Conservation (phyloP, 2,113 vertebrate genomes). For the Pangasianodon hypophthalmus region DNA sequence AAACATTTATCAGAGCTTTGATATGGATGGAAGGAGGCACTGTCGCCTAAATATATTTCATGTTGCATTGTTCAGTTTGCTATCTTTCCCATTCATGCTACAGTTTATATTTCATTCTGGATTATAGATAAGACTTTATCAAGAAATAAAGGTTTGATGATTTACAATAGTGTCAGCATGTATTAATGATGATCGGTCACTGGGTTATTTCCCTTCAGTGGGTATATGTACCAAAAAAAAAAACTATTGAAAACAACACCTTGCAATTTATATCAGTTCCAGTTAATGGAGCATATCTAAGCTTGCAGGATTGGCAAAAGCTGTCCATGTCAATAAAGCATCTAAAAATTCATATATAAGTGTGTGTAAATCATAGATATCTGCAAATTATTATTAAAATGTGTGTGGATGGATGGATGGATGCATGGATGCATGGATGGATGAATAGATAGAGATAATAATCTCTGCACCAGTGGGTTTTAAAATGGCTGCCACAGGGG, state of each 20-base stretch:
- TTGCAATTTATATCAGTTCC: background rate
- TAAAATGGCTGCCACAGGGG: too few relatives aligned
- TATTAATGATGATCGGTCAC: constrained; percentile 13
- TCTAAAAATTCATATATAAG: background rate
- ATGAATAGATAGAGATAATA: too few relatives aligned
- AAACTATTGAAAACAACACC: background rate
- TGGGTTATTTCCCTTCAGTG: background rate
- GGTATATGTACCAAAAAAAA: background rate
- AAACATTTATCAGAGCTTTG: background rate
- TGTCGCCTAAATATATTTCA: background rate
- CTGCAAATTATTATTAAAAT: too few relatives aligned
- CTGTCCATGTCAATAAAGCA: background rate
- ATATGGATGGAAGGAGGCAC: background rate
- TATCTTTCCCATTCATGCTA: constrained; percentile 6
- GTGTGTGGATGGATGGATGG: too few relatives aligned
- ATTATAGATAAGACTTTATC: constrained; percentile 24
- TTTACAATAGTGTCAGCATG: constrained; percentile 22
- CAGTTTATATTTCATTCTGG: constrained; percentile 30
- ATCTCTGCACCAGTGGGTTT: background rate
- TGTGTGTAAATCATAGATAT: background rate
- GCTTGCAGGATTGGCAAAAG: background rate
- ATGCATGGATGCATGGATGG: too few relatives aligned
- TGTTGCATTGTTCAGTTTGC: background rate
- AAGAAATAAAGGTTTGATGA: background rate
- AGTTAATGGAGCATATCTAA: background rate